Percentiles rank a stretch among this genome's conserved stretches.
These are phyloP conservation scores for Valencia hispanica DNA, from an alignment of 2,797 vertebrate species.

Conservation along the genomic window DNA sequence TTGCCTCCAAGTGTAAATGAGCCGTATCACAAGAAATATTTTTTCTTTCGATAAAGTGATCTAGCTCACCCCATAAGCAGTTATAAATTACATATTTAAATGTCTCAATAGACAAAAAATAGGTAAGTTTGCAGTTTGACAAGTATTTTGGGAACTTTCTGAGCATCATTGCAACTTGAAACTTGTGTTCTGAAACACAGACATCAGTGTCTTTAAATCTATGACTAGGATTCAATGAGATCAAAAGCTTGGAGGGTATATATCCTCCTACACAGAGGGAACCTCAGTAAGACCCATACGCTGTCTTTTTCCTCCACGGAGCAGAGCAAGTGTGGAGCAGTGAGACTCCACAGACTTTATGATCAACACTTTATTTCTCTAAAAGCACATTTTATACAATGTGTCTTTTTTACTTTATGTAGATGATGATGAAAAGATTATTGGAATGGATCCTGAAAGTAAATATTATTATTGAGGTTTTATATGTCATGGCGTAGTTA, in stretches of 20 bases:
- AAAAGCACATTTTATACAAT: background rate
- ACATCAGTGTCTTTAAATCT: slow-evolving; percentile 32
- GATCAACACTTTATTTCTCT: slow-evolving; percentile 31
- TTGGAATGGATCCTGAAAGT: background rate
- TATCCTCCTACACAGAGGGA: slow-evolving; percentile 49
- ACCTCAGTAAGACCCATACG: slow-evolving; percentile 20
- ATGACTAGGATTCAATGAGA: slow-evolving; percentile 53
- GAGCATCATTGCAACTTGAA: background rate
- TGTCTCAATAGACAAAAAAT: background rate
- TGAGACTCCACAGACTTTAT: slow-evolving; percentile 19
- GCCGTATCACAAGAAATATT: background rate
- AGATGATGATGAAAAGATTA: background rate
- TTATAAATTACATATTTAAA: background rate
- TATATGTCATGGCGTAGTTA: background rate
- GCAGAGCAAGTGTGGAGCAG: slow-evolving; percentile 15
- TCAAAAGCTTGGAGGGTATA: slow-evolving; percentile 58
- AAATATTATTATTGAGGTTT: background rate
- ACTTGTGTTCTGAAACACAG: slow-evolving; percentile 34
- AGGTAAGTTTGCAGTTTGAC: background rate
- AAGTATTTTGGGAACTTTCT: background rate
- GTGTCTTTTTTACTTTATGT: background rate
- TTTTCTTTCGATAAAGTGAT: background rate
- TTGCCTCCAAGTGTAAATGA: slow-evolving; percentile 24
- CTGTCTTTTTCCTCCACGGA: slow-evolving; percentile 34
- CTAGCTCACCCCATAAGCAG: background rate